Conservation (phyloP, 2,797 vertebrate species). For the Pseudochirops corinnae region DNA sequence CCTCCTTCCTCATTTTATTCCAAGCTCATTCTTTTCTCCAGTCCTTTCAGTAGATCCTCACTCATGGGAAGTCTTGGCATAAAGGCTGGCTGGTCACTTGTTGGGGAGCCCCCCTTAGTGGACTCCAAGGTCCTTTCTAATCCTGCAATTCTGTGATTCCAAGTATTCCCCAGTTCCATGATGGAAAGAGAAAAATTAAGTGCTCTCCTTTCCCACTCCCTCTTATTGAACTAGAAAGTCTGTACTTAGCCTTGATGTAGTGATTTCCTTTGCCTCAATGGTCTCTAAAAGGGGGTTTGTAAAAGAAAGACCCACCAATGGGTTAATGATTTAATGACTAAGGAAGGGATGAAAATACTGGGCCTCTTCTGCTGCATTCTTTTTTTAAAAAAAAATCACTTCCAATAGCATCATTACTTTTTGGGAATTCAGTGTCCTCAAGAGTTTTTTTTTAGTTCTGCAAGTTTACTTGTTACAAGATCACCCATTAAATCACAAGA, state of each 20-base stretch:
- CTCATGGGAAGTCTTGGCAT: not conserved
- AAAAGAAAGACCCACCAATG: not conserved
- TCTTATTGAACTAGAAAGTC: not conserved
- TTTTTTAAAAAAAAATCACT: not conserved
- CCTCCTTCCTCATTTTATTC: not conserved
- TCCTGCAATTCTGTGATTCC: not conserved
- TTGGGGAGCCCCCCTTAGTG: not conserved
- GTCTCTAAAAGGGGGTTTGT: not conserved
- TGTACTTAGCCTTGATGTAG: not conserved
- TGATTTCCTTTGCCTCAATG: not conserved
- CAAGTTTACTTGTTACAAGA: slow-evolving; percentile 34
- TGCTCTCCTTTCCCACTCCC: not conserved
- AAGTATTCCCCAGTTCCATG: not conserved
- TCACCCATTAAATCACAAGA: slow-evolving; percentile 33
- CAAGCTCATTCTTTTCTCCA: not conserved
- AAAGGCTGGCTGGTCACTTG: not conserved
- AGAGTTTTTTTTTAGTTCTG: slow-evolving; percentile 40
- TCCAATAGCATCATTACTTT: slow-evolving; percentile 31
- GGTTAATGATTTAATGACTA: not conserved
- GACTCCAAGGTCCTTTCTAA: not conserved
- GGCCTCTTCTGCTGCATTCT: slow-evolving; percentile 7
- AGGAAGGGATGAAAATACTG: not conserved
- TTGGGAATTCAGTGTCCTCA: slow-evolving; percentile 33
- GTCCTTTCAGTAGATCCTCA: not conserved
- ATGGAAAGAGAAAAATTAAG: not conserved